These are phyloP conservation scores for Rhodophaea formosa DNA, from an alignment of 2,888 invertebrate genomes.

Conservation along the genomic window DNA sequence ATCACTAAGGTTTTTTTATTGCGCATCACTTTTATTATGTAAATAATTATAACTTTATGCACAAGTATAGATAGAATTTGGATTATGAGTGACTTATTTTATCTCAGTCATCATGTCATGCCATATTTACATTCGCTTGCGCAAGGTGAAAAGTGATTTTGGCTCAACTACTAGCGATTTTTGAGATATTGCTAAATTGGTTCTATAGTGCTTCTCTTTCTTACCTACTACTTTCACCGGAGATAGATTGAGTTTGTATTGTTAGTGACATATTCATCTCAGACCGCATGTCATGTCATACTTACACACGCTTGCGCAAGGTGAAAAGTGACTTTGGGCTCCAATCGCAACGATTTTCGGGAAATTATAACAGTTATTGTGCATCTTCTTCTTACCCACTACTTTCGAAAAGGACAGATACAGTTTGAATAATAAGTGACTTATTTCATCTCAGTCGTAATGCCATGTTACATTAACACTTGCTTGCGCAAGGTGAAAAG, in stretches of 20 bases:
- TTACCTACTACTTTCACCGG: too few species aligned
- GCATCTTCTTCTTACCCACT: too few species aligned
- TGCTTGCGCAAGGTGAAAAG: conserved; percentile 47
- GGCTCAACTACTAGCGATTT: conserved; percentile 34
- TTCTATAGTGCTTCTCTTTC: not conserved
- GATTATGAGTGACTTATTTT: too few species aligned
- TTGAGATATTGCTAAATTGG: not conserved
- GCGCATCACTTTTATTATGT: too few species aligned
- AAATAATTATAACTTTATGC: too few species aligned
- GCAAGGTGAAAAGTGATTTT: conserved; percentile 42
- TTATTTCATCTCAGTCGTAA: conserved; percentile 70
- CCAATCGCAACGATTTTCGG: conserved; percentile 31
- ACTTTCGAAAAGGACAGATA: too few species aligned
- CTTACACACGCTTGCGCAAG: conserved; percentile 60
- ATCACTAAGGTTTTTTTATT: not conserved
- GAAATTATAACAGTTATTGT: not conserved
- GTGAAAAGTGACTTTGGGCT: conserved; percentile 38
- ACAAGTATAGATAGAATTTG: too few species aligned
- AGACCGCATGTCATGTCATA: conserved; percentile 72
- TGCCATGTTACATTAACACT: conserved; percentile 73
- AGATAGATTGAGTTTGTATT: too few species aligned
- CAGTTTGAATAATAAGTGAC: too few species aligned
- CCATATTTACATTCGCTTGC: conserved; percentile 66
- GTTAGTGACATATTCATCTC: conserved; percentile 71
- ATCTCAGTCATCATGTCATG: conserved; percentile 68